Evolutionary conservation across 2,888 invertebrate species (phyloP).

Genomic region (Busseola fusca): DNA sequence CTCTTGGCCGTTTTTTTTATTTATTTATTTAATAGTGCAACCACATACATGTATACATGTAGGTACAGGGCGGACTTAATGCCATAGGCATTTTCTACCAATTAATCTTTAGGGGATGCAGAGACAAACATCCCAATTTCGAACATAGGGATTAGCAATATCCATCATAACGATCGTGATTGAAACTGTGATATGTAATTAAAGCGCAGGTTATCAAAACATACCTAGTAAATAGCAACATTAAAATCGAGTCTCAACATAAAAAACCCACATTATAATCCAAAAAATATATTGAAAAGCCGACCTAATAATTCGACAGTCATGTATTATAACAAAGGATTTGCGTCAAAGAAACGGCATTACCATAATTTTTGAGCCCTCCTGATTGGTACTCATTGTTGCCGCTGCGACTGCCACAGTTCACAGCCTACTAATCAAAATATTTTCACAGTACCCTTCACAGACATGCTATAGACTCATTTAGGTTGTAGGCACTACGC

Average conservation of each 20-base stretch:
- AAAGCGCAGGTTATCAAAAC: neutral
- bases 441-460: slow-evolving; percentile 48
- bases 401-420: slow-evolving; percentile 15
- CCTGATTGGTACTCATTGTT: slow-evolving; percentile 54
- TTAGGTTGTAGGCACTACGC: slow-evolving; percentile 19
- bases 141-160: too few species aligned
- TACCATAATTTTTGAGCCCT: slow-evolving; percentile 54
- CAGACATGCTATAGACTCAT: slow-evolving; percentile 47
- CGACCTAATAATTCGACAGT: slow-evolving; percentile 48
- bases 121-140: too few species aligned
- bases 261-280: slow-evolving; percentile 15
- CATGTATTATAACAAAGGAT: slow-evolving; percentile 56
- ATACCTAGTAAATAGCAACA: slow-evolving; percentile 7
- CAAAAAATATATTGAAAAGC: slow-evolving; percentile 41
- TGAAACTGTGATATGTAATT: neutral
- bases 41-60: too few species aligned
- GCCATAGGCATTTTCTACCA: too few species aligned
- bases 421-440: slow-evolving; percentile 53
- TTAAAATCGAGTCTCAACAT: slow-evolving; percentile 2
- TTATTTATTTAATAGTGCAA: too few species aligned
- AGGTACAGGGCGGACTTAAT: too few species aligned
- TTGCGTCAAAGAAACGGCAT: slow-evolving; percentile 52
- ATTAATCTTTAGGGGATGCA: too few species aligned
- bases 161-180: too few species aligned
- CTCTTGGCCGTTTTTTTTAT: too few species aligned